phyloP scores from a whole-genome alignment of 1,140 invertebrate species.

The Trichonephila clavipes region DNA sequence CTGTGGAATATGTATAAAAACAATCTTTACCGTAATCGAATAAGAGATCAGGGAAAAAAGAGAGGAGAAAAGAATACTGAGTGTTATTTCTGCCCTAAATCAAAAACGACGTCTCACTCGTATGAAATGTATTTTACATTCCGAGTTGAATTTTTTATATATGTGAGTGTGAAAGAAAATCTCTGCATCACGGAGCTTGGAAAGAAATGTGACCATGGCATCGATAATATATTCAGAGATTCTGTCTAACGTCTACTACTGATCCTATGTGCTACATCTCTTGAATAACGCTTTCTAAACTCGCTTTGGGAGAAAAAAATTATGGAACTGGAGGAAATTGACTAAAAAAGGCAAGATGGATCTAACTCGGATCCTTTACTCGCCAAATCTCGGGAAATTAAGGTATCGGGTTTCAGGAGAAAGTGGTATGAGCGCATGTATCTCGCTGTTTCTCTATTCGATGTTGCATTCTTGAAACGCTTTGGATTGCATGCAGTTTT shows the following conservation, averaged over 20 bases:
- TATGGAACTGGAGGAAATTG: not conserved
- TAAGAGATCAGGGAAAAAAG: no score
- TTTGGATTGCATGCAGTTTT: no score
- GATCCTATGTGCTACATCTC: slow-evolving; percentile 19
- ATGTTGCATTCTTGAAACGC: no score
- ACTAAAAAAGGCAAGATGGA: not conserved
- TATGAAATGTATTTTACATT: slow-evolving; percentile 31
- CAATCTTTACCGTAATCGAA: no score
- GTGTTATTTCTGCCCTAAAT: not conserved
- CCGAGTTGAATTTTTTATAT: not conserved
- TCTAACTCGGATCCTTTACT: not conserved
- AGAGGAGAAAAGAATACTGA: no score
- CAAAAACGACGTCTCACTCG: not conserved
- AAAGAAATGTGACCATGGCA: not conserved
- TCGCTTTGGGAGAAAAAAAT: not conserved
- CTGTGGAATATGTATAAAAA: no score
- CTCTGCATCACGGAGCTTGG: not conserved
- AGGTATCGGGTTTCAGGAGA: no score
- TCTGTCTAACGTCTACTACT: not conserved
- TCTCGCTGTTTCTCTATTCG: no score
- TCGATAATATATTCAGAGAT: slow-evolving; percentile 43
- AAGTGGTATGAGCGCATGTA: no score
- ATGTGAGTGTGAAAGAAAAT: not conserved
- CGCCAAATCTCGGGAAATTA: no score
- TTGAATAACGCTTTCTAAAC: slow-evolving; percentile 30